These are phyloP conservation scores for Drosophila aff. DNA, from an alignment of 1,140 invertebrate species.

Conservation along the genomic window DNA sequence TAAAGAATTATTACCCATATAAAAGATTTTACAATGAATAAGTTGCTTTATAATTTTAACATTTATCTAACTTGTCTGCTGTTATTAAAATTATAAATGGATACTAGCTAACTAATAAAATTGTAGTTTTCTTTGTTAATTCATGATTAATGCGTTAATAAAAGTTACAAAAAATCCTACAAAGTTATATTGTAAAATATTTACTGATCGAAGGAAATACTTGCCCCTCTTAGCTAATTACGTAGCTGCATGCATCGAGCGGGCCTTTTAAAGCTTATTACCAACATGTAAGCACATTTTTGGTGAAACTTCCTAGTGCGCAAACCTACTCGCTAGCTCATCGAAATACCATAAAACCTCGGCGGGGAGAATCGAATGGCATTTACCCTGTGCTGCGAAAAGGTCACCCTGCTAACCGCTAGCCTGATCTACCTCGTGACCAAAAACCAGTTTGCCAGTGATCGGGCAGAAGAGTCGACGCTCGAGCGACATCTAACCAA, in stretches of 20 bases:
- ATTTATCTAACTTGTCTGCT: not conserved
- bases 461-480: slow-evolving; percentile 42
- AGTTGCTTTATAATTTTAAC: no score
- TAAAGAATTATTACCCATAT: no score
- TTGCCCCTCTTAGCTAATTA: slow-evolving; percentile 6
- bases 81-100: not conserved
- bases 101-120: not conserved
- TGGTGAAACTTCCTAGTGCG: slow-evolving; percentile 3
- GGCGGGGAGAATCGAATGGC: slow-evolving; percentile 8
- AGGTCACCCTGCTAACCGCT: slow-evolving; percentile 20
- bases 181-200: not conserved
- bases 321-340: not conserved
- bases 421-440: slow-evolving; percentile 33
- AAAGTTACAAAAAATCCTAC: not conserved
- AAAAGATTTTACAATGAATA: no score
- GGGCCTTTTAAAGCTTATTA: slow-evolving; percentile 5
- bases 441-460: slow-evolving; percentile 34
- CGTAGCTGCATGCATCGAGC: not conserved
- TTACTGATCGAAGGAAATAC: slow-evolving; percentile 1
- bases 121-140: no score
- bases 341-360: not conserved
- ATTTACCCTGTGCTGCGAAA: slow-evolving; percentile 28
- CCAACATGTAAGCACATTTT: slow-evolving; percentile 7
- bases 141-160: not conserved
- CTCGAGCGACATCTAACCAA: slow-evolving; percentile 36